Evolutionary conservation across 64 coral and sea anemone species (phyloP), one percentile per base, ranked within the genome.

Genomic region (Astreopora myriophthalma): DNA sequence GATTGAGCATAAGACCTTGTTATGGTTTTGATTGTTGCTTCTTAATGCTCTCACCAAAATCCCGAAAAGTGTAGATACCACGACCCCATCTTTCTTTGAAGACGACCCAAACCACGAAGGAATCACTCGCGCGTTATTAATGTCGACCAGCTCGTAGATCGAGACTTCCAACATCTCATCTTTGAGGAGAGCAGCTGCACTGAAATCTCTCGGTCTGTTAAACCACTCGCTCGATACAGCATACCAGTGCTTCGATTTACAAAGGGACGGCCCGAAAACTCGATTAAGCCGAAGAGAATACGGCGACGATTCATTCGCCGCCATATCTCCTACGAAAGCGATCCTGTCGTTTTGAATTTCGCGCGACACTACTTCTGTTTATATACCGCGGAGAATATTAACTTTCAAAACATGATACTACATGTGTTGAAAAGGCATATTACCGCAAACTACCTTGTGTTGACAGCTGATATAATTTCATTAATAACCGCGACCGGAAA

Each of bases 281-380:
- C 30, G 67, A 17, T 55, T 88, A 1, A 88, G 48, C 14, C 12
- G 27, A 48, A 88, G 67, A 20, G 86, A 48, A 22, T 55, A 30
- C 31, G 70, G 69, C 27, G 73, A 24, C 11, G 73, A 34, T 22
- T 39, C 26, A 39, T 33, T 16, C 8, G 38, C 75, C 57, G 79
- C 52, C 36, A 63, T 61, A 14, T 14, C 52, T 5, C 19, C 6
- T 17, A 10, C 8, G 14, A 23, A 32, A 33, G n/a, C n/a, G n/a
- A n/a, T n/a, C n/a, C n/a, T n/a, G n/a, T n/a, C n/a, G n/a, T 30
- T 84, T 84, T 84, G 79, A 84, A 84, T 84, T 84, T 84, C 12
- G 28, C n/a, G n/a, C n/a, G n/a, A n/a, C n/a, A n/a, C n/a, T n/a
- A n/a, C n/a, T n/a, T n/a, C n/a, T n/a, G n/a, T n/a, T n/a, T n/a